Conservation (phyloP, 2,113 vertebrate species). For the Potamarius usumacintae region DNA sequence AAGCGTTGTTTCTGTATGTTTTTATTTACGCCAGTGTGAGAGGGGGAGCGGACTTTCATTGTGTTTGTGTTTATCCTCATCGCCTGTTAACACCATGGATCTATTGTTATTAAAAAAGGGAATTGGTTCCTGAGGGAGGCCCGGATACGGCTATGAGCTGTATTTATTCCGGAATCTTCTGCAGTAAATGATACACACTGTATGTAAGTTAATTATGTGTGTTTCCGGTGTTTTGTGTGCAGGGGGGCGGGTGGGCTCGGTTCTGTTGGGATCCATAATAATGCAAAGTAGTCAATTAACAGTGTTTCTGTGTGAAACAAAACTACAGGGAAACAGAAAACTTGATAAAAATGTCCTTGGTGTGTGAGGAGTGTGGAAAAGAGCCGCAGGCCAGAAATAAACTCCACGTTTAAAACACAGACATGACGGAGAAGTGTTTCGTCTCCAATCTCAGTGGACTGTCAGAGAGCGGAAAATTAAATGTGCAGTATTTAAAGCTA, state of each 20-base stretch:
- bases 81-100: neutral
- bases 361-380: neutral
- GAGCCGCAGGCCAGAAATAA: neutral
- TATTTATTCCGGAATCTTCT: neutral
- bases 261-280: neutral
- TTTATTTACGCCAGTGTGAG: neutral
- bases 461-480: neutral
- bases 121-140: neutral
- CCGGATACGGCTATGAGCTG: neutral
- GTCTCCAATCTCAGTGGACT: neutral
- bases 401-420: neutral
- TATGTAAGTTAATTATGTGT: neutral
- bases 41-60: neutral
- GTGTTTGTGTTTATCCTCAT: neutral
- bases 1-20: neutral
- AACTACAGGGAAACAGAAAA: neutral
- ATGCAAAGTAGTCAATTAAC: neutral
- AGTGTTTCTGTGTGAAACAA: neutral
- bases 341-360: neutral
- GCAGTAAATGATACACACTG: neutral
- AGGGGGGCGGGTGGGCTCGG: neutral
- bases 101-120: neutral
- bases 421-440: neutral
- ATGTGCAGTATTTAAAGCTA: neutral
- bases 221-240: neutral